Evolutionary conservation across 2,797 vertebrate species (phyloP), one percentile per base, ranked within the genome.

Genomic region (Protosalanx chinensis): DNA sequence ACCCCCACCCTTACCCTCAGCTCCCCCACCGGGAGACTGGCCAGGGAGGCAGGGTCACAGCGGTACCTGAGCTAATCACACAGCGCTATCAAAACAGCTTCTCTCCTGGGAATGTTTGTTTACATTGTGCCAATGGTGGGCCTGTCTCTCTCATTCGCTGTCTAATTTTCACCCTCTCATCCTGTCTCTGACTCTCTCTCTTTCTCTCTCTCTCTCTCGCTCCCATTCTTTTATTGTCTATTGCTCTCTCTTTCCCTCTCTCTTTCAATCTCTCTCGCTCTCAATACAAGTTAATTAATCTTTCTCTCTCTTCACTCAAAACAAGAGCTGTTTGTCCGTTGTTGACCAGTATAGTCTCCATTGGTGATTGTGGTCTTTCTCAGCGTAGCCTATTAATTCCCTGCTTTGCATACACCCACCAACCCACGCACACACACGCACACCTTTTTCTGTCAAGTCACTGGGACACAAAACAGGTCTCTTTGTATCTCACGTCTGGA

Each of bases 61-160:
- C 91, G 92, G 88, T 73, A 75, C 6, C 58, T 89, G 91, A 91
- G 93, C 90, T 91, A 81, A 91, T 91, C 86, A 88, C 78, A 71
- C 73, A 87, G 77, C 84, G 15, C 84, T 91, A 90, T 82, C 84
- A 82, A 92, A 93, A 90, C 88, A 70, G 79, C 68, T 78, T 81
- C 82, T 81, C 84, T 79, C 71, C 65, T 49, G 37, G 75, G 76
- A 73, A 82, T 76, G 62, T 88, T 86, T 93, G 90, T 93, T 93
- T 92, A 80, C 90, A 88, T 89, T 92, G 20, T 67, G 86, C 82
- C 87, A 81, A 72, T 78, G 88, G 88, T 89, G 84, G 79, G 75
- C 83, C 76, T 62, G 85, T 82, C 75, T 62, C 70, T 37, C 62
- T 64, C 30, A 30, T 16, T 62, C 60, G 18, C 60, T 32, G 8